These are phyloP conservation scores for Amphiduros pacificus DNA, from an alignment of 2,888 invertebrate species.

Conservation along the genomic window DNA sequence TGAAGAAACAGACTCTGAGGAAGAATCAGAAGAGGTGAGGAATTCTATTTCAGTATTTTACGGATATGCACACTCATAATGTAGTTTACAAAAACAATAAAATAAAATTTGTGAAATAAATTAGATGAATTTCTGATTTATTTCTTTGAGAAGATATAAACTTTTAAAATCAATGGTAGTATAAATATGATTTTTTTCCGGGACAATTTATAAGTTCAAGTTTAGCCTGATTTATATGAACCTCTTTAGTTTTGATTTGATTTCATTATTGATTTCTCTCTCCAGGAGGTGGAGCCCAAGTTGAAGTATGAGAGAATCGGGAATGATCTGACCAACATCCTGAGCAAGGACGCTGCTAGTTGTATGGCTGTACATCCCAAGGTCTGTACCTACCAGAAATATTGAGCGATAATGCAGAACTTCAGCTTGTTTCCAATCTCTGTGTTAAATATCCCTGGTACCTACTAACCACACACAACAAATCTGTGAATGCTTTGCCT, in stretches of 20 bases:
- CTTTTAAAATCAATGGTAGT: no score
- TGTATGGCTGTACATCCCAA: constrained; percentile 92
- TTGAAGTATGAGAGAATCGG: constrained; percentile 86
- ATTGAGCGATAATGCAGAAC: background rate
- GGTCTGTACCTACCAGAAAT: constrained; percentile 61
- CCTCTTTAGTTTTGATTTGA: no score
- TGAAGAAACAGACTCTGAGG: constrained; percentile 15
- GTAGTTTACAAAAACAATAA: background rate
- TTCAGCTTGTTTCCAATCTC: no score
- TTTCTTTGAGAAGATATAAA: no score
- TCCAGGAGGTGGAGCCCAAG: constrained; percentile 69
- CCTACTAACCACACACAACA: no score
- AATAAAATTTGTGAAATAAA: background rate
- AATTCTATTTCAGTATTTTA: no score
- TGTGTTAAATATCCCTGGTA: no score
- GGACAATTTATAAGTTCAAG: background rate
- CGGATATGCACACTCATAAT: background rate
- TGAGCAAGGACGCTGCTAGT: constrained; percentile 84
- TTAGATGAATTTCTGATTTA: no score
- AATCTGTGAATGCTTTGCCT: no score
- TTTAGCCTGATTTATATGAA: no score
- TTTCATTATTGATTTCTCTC: background rate
- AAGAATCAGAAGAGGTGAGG: constrained; percentile 15
- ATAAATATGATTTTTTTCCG: background rate
- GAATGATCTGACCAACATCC: constrained; percentile 83